These are phyloP conservation scores for Seira sanloemensis DNA, from an alignment of 2,888 invertebrate genomes.

Conservation along the genomic window DNA sequence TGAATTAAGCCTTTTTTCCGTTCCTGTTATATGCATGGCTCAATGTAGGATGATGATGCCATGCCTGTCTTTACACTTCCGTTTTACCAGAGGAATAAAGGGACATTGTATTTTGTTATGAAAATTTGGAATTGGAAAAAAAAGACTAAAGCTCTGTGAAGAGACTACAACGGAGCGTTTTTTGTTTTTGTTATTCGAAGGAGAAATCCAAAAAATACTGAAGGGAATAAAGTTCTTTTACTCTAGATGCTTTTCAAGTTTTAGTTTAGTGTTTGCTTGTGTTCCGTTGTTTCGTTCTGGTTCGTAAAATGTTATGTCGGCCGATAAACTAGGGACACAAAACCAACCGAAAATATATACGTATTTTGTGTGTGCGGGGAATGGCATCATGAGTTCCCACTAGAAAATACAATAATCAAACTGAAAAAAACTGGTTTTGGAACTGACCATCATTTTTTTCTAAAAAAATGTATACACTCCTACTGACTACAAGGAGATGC, in stretches of 20 bases:
- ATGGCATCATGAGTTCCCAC: slow-evolving; percentile 9
- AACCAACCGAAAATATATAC: slow-evolving; percentile 41
- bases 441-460: slow-evolving; percentile 57
- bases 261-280: slow-evolving; percentile 56
- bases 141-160: not conserved
- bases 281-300: slow-evolving; percentile 66
- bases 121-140: slow-evolving; percentile 10
- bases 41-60: slow-evolving; percentile 11
- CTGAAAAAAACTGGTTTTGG: slow-evolving; percentile 35
- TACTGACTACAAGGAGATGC: not conserved
- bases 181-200: slow-evolving; percentile 9
- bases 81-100: slow-evolving; percentile 10
- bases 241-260: slow-evolving; percentile 37
- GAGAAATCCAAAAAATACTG: slow-evolving; percentile 13
- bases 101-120: slow-evolving; percentile 16
- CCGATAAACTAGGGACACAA: slow-evolving; percentile 67
- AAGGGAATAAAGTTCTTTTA: slow-evolving; percentile 11
- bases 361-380: slow-evolving; percentile 9
- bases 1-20: slow-evolving; percentile 14
- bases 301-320: slow-evolving; percentile 70
- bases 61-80: slow-evolving; percentile 16
- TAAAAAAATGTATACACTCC: slow-evolving; percentile 26
- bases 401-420: slow-evolving; percentile 61
- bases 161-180: not conserved
- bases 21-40: slow-evolving; percentile 9